Percentiles rank a stretch among this genome's conserved stretches.
Evolutionary conservation across 2,113 vertebrate species (phyloP).

Genomic region (Turdus rufiventris): DNA sequence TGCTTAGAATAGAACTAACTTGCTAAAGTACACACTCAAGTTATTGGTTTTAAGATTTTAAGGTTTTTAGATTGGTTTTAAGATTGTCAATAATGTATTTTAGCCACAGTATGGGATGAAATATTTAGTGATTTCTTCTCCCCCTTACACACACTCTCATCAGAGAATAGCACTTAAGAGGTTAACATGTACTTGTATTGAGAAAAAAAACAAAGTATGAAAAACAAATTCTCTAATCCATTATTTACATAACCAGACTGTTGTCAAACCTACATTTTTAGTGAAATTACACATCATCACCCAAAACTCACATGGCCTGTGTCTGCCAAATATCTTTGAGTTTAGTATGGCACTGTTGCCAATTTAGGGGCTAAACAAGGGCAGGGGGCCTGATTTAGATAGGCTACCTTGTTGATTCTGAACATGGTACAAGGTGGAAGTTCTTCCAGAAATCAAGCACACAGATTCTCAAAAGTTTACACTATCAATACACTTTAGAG

Average conservation of each 20-base stretch:
- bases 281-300: background rate
- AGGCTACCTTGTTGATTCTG: background rate
- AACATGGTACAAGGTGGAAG: background rate
- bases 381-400: rapidly evolving
- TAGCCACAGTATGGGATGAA: background rate
- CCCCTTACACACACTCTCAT: rapidly evolving
- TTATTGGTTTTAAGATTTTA: background rate
- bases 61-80: background rate
- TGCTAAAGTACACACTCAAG: background rate
- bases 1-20: background rate
- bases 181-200: background rate
- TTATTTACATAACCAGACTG: background rate
- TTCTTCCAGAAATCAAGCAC: background rate
- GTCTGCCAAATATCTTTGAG: background rate
- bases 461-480: background rate
- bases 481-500: background rate
- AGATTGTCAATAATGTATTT: background rate
- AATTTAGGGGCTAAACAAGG: background rate
- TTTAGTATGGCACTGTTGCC: background rate
- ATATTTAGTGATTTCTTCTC: background rate
- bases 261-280: background rate
- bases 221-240: background rate
- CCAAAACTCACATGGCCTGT: background rate
- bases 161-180: background rate
- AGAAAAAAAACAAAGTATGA: background rate